phyloP scores from a whole-genome alignment of 2,113 vertebrate species.

The Isurus oxyrinchus region DNA sequence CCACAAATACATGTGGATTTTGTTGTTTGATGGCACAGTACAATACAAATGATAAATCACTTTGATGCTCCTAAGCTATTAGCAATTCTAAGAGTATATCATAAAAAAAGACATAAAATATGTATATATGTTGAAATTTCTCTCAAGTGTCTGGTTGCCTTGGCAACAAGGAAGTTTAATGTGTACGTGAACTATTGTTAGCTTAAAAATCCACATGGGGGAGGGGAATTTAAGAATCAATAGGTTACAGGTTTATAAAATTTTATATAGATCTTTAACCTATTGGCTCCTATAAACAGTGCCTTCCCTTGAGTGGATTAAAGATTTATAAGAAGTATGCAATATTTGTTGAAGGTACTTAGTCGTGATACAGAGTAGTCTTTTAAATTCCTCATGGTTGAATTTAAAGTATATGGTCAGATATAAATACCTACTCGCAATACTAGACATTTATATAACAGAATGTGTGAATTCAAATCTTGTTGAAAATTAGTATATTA shows the following conservation, averaged over 20 bases:
- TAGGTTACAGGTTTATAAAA: neutral
- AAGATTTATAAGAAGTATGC: neutral
- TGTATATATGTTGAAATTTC: neutral
- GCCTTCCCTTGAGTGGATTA: neutral
- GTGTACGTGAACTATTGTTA: neutral
- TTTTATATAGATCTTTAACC: constrained; percentile 7
- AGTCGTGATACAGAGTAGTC: neutral
- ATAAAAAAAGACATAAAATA: neutral
- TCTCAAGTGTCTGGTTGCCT: neutral
- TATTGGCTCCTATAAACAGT: neutral
- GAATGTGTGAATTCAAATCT: neutral
- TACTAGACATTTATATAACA: neutral
- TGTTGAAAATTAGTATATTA: neutral
- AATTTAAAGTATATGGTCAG: neutral
- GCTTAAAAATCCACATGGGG: neutral
- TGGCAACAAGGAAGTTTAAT: neutral
- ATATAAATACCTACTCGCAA: neutral
- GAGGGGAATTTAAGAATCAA: neutral
- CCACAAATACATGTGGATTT: neutral
- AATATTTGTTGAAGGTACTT: neutral
- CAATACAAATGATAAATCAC: neutral
- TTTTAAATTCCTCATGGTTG: neutral
- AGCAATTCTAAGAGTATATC: neutral
- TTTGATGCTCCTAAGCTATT: neutral
- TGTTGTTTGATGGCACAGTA: neutral